Base-by-base conservation (phyloP, 2,113 vertebrate genomes). In the Meles meles region DNA sequence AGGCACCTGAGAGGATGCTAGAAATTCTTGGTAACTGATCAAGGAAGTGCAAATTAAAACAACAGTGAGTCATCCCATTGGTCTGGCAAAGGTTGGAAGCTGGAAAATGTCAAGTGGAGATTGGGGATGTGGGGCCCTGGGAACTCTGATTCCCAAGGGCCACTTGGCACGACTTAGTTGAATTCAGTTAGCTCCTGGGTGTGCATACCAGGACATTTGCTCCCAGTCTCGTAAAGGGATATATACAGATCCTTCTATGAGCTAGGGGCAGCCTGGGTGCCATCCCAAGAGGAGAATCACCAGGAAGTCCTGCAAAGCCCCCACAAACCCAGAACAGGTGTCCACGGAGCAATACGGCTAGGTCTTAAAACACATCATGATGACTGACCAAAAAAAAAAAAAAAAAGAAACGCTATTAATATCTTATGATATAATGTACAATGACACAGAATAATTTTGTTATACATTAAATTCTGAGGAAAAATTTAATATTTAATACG, bases 361-460 rank as follows among this genome's bases (percentile, higher is more conserved):
- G 18, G 37, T 86, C 86, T 83, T 90, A 31, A 88, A 74, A 76
- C 17, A 55, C 7, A 11, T 18, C 63, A 44, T 21, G 59, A 47
- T 67, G 72, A 92, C 90, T 47, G 86, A 85, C 25, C 55, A 76
- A 77, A 88, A 84, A 72, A 74, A 82, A 72, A 57, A 71, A 57
- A 74, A 55, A 39, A 63, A 72, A 77, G 13, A 57, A 82, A 82
- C 10, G 23, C 93, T 93, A 92, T 88, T 83, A 90, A 81, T 90
- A 93, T 44, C 80, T 82, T 91, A 89, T 94, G 92, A 94, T 88
- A n/a, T 79, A 85, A 95, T 63, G 79, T 55, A 86, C 34, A 71
- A 39, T 90, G 57, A 92, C 74, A 86, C 27, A 87, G 77, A 95
- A 92, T 87, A 59, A 81, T 84, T 87, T 85, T 47, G 57, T 74